Base-by-base conservation (phyloP, 2,888 invertebrate genomes). In the Sinhomidia bicolor region DNA sequence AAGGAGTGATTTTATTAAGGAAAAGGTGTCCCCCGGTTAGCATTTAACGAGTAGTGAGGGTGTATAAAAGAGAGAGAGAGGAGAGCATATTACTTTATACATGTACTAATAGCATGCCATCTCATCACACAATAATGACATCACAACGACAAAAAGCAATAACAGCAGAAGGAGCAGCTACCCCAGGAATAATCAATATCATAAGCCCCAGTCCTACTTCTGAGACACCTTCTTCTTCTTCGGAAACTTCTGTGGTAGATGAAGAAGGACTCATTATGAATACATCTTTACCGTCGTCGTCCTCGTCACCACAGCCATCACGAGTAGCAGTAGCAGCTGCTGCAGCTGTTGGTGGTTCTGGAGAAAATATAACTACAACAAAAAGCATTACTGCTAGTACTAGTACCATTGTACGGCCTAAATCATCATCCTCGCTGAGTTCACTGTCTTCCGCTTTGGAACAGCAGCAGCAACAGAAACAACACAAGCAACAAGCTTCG, bases 161-260 rank as follows among this genome's bases (percentile, higher is more conserved):
- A 57, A 80, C 60, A 23, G n/a, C 74, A 17, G 23, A n/a, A 60
- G 82, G 41, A 74, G 84, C 47, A 76, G 76, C 36, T 4, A 20
- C 74, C 74, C 76, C 85, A 60, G 85, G 85, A 80, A 80, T 80
- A 80, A 86, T 86, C 79, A 86, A 86, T 86, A 86, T 86, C 57
- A 86, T 86, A 79, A 86, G 85, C 85, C 85, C 85, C 20, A 86
- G 85, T 20, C 85, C 85, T 14, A 85, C 85, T 23, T 79, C 79
- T 71, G 85, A 86, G 80, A 80, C 85, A 44, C 71, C 80, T 57
- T 85, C 85, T 14, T 85, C 85, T 4, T 78, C 78, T 20, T 85
- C 85, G 9, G 85, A 80, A 71, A 36, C 80, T 0, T 85, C 79
- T 29, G 65, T 54, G n/a, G 68, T 54, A n/a, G 85, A 79, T 12